Base-by-base conservation (phyloP, 2,888 invertebrate genomes). In the Drosophila siamana region DNA sequence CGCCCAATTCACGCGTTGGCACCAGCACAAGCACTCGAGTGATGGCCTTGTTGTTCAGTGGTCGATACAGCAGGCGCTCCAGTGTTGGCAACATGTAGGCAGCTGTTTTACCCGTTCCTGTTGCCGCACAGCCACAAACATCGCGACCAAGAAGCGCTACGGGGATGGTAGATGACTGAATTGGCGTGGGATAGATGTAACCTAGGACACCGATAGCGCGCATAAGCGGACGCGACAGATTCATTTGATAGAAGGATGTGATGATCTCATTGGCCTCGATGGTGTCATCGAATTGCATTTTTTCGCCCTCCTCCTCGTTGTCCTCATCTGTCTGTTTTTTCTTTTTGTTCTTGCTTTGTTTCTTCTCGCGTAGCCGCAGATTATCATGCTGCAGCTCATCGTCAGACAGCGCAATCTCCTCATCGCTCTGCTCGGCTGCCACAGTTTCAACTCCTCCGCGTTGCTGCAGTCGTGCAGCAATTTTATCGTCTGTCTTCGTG, bases 41-140 rank as follows among this genome's bases (percentile, higher is more conserved):
- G 2, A 94, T 94, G 43, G 94, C 94, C 89, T 93, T 94, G 83
- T 92, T 95, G 28, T 95, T 94, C 33, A 94, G 93, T 0, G 98
- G 96, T 79, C 97, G 95, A 92, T 97, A 99, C 9, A 99, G 92
- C 68, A 99, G 93, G 71, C 99, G 94, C 93, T 99, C 99, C 55
- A 99, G 91, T 1, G 98, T 98, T 0, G 99, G 99, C 80, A 99
- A 93, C 97, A 99, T 99, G 92, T 99, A 99, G 0, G 99, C 99
- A 0, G 98, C 98, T 0, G 99, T 99, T 94, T 99, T 99, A 56
- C 99, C 99, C 6, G 97, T 96, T 54, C 99, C 99, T 0, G 99
- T 99, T 0, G 99, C 98, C 26, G 99, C 99, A 93, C 99, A 99
- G 8, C 98, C 99, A 93, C 99, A 99, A 80, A 99, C 95, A 92